Evolutionary conservation across 1,140 invertebrate genomes (phyloP).

Genomic region (Nixonia krombeini): DNA sequence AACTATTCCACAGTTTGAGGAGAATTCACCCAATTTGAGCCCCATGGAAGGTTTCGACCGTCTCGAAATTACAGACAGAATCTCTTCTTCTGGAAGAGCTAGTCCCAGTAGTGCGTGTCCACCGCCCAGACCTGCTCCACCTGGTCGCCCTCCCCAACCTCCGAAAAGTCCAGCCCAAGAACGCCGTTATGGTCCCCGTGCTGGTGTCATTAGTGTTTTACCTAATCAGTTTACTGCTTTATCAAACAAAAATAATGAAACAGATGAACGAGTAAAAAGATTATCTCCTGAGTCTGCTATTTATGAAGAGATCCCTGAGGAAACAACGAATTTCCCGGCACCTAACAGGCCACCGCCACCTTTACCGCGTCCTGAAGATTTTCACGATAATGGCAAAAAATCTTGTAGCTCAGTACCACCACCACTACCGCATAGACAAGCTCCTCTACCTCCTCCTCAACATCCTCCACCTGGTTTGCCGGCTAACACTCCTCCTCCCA

Average conservation of each 20-base stretch:
- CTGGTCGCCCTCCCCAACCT: constrained; percentile 74
- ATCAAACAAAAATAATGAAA: constrained; percentile 20
- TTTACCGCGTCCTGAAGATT: constrained; percentile 56
- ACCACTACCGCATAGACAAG: constrained; percentile 76
- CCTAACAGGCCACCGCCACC: constrained; percentile 66
- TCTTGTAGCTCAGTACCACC: constrained; percentile 73
- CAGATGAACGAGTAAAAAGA: constrained; percentile 44
- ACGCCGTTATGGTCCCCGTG: constrained; percentile 55
- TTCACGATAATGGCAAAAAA: constrained; percentile 60
- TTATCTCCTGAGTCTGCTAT: constrained; percentile 68
- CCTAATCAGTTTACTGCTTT: constrained; percentile 47
- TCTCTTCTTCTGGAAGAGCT: constrained; percentile 45
- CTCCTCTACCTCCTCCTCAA: constrained; percentile 73
- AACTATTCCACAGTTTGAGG: constrained; percentile 80
- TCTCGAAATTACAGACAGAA: constrained; percentile 55
- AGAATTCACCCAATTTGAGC: constrained; percentile 56
- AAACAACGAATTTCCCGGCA: constrained; percentile 59
- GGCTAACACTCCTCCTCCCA: constrained; percentile 73
- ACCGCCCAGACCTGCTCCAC: constrained; percentile 70
- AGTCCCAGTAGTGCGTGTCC: constrained; percentile 47
- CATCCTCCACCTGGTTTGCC: constrained; percentile 73
- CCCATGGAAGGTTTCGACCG: constrained; percentile 63
- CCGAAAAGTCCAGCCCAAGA: constrained; percentile 54
- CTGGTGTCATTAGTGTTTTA: constrained; percentile 62
- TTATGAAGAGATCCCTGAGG: constrained; percentile 74